A percentile compares a stretch with the other conserved stretches of the same genome.
phyloP scores from a whole-genome alignment of 2,113 vertebrate genomes.

The Xiphias gladius region DNA sequence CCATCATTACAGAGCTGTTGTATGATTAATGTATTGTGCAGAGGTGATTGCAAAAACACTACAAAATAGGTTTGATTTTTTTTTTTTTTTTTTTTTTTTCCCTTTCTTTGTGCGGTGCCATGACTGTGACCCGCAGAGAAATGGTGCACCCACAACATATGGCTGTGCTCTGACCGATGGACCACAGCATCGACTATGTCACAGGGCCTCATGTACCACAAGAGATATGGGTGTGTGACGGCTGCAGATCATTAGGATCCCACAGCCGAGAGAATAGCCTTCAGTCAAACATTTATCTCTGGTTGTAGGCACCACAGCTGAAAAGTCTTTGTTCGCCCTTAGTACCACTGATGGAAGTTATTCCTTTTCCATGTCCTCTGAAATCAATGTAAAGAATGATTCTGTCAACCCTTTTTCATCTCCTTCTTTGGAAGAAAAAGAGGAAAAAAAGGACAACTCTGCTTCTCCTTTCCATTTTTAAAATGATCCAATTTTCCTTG shows the following conservation, averaged over 20 bases:
- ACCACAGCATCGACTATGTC: conserved; percentile 58
- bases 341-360: conserved; percentile 76
- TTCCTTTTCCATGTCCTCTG: conserved; percentile 73
- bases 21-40: conserved; percentile 55
- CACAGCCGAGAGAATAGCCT: conserved; percentile 75
- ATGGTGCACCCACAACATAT: conserved; percentile 41
- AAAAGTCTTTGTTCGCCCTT: conserved; percentile 79
- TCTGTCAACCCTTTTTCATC: conserved; percentile 64
- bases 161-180: conserved; percentile 70
- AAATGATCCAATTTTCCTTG: conserved; percentile 51
- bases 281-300: conserved; percentile 83
- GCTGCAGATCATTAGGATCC: conserved; percentile 80
- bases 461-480: conserved; percentile 42
- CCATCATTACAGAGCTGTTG: conserved; percentile 15
- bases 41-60: conserved; percentile 13
- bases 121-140: conserved; percentile 64
- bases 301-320: conserved; percentile 51
- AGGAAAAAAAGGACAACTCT: neutral
- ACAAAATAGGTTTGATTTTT: conserved; percentile 7
- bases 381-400: conserved; percentile 75
- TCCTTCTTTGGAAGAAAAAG: conserved; percentile 18
- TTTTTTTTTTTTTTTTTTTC: neutral
- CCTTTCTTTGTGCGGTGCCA: neutral
- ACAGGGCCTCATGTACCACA: conserved; percentile 74
- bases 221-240: conserved; percentile 77